Percentiles rank a stretch among this genome's conserved stretches.
Evolutionary conservation across 1,140 invertebrate genomes (phyloP).

Genomic region (Stegodyphus dumicola): DNA sequence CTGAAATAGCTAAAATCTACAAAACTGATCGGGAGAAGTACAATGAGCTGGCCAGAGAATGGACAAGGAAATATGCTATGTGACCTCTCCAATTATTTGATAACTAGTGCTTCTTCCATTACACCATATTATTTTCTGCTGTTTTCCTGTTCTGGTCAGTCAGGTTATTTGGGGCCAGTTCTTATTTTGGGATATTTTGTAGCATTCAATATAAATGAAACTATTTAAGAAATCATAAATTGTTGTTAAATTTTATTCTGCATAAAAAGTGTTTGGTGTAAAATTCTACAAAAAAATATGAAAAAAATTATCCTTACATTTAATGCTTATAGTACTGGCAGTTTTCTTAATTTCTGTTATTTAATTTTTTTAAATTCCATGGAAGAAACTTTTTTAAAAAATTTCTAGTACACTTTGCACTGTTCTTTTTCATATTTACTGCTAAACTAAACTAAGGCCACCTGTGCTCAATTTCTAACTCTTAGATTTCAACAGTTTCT

Average conservation of each 20-base stretch:
- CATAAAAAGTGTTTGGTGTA: background rate
- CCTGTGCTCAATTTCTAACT: conserved; percentile 36
- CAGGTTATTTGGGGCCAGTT: conserved; percentile 52
- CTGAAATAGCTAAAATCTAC: conserved; percentile 72
- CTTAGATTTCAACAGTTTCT: conserved; percentile 30
- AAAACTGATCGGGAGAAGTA: conserved; percentile 77
- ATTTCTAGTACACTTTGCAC: conserved; percentile 39
- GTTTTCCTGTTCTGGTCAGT: conserved; percentile 59
- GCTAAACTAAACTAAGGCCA: conserved; percentile 2
- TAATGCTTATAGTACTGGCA: conserved; percentile 58
- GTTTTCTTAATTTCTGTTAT: conserved; percentile 14
- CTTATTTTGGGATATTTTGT: conserved; percentile 35
- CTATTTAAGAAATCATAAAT: conserved; percentile 5
- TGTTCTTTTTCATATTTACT: conserved; percentile 5
- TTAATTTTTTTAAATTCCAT: background rate
- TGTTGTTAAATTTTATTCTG: conserved; percentile 20
- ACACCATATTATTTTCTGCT: conserved; percentile 60
- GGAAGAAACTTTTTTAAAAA: conserved; percentile 3
- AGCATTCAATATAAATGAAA: conserved; percentile 19
- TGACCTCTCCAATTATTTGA: conserved; percentile 39
- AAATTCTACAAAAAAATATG: background rate
- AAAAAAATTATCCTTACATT: conserved; percentile 32
- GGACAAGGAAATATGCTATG: conserved; percentile 99
- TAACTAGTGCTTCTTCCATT: conserved; percentile 59
- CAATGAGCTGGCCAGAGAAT: conserved; percentile 97